phyloP scores from a whole-genome alignment of 2,888 invertebrate species.

The Rhynchonema sp. region DNA sequence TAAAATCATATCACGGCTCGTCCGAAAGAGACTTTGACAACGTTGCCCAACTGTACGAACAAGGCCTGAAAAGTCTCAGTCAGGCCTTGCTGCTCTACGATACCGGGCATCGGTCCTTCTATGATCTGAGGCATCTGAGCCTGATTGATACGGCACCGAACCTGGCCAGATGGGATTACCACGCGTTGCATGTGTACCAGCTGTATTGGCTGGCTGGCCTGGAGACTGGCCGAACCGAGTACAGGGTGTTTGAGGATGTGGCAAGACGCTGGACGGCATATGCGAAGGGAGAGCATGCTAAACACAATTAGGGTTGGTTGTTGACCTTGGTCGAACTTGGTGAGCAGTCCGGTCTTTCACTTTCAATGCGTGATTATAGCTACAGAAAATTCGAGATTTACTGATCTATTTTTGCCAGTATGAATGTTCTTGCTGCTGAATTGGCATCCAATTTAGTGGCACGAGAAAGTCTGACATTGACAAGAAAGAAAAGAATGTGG shows the following conservation, averaged over 20 bases:
- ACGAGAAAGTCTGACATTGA: no score
- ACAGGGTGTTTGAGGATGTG: conserved; percentile 1
- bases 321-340: not conserved
- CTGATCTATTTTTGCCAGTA: no score
- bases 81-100: conserved; percentile 10
- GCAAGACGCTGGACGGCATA: conserved; percentile 23
- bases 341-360: not conserved
- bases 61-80: not conserved
- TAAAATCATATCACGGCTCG: not conserved
- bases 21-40: not conserved
- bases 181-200: conserved; percentile 92
- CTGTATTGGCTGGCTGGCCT: conserved; percentile 50
- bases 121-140: conserved; percentile 82
- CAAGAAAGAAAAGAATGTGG: no score
- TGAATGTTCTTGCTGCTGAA: no score
- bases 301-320: conserved; percentile 12
- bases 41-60: not conserved
- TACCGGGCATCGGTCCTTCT: conserved; percentile 38
- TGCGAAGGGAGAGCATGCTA: conserved; percentile 19
- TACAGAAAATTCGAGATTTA: no score
- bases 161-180: conserved; percentile 94
- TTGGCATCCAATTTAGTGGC: no score
- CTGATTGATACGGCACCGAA: conserved; percentile 51
- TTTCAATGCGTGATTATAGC: no score
- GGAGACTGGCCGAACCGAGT: conserved; percentile 8